phyloP scores from a whole-genome alignment of 2,888 invertebrate species.

The Tetheella fluctuosa region DNA sequence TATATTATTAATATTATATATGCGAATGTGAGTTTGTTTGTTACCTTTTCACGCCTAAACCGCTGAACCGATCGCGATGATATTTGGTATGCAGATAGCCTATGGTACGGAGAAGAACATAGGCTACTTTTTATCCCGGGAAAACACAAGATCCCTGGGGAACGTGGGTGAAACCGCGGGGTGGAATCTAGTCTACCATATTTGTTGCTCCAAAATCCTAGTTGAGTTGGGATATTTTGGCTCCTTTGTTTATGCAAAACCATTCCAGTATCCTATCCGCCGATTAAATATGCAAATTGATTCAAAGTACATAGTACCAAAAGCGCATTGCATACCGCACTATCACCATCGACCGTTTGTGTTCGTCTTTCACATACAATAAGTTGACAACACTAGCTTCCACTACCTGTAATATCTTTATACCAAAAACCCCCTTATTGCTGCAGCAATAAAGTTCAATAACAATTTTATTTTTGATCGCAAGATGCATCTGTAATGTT shows the following conservation, averaged over 20 bases:
- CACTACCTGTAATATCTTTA: background rate
- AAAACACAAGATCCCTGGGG: too few relatives aligned
- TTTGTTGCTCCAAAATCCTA: conserved; percentile 9
- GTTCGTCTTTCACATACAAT: conserved; percentile 46
- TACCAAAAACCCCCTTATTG: conserved; percentile 14
- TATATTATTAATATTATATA: too few relatives aligned
- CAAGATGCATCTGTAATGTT: conserved; percentile 9
- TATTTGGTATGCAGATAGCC: too few relatives aligned
- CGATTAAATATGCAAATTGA: conserved; percentile 42
- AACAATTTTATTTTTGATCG: background rate
- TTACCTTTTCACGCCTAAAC: too few relatives aligned
- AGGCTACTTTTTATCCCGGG: too few relatives aligned
- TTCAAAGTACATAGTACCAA: conserved; percentile 37
- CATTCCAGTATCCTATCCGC: conserved; percentile 32
- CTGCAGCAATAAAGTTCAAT: background rate
- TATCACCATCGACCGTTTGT: conserved; percentile 43
- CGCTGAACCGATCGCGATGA: too few relatives aligned
- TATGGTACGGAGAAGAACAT: too few relatives aligned
- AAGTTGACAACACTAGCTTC: conserved; percentile 28
- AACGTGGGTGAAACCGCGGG: too few relatives aligned
- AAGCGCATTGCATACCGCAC: conserved; percentile 44
- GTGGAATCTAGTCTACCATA: background rate
- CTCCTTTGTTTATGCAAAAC: conserved; percentile 23
- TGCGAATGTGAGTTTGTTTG: too few relatives aligned
- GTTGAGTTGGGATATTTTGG: conserved; percentile 11